phyloP scores from a whole-genome alignment of 2,888 invertebrate species.

The Stenchaetothrips biformis region DNA sequence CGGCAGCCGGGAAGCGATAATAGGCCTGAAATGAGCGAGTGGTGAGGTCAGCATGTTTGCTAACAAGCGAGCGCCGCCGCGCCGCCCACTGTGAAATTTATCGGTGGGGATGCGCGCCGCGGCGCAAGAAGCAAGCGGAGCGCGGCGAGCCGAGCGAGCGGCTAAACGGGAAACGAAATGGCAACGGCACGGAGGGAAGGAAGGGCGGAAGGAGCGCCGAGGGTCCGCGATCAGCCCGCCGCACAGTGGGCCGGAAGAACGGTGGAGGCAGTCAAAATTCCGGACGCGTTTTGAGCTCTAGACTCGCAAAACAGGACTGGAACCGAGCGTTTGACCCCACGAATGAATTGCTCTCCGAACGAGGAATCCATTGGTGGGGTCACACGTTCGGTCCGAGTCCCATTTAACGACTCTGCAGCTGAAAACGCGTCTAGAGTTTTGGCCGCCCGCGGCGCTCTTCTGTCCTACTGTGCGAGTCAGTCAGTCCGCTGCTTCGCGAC shows the following conservation, averaged over 20 bases:
- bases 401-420: no score
- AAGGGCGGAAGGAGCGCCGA: background rate
- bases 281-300: no score
- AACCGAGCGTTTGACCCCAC: no score
- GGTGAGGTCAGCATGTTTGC: constrained; percentile 22
- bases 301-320: no score
- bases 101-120: background rate
- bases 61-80: background rate
- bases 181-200: background rate
- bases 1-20: background rate
- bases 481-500: no score
- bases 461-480: no score
- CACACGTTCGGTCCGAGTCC: no score
- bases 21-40: constrained; percentile 18
- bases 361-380: no score
- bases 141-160: background rate
- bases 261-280: no score
- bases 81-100: constrained; percentile 20
- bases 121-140: background rate
- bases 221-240: background rate
- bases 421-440: no score
- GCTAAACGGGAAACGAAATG: background rate
- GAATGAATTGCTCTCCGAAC: no score
- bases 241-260: background rate
- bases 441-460: no score